Percentiles rank a stretch among this genome's conserved stretches.
Evolutionary conservation across 2,888 invertebrate genomes (phyloP).

Genomic region (Agonum fuliginosum): DNA sequence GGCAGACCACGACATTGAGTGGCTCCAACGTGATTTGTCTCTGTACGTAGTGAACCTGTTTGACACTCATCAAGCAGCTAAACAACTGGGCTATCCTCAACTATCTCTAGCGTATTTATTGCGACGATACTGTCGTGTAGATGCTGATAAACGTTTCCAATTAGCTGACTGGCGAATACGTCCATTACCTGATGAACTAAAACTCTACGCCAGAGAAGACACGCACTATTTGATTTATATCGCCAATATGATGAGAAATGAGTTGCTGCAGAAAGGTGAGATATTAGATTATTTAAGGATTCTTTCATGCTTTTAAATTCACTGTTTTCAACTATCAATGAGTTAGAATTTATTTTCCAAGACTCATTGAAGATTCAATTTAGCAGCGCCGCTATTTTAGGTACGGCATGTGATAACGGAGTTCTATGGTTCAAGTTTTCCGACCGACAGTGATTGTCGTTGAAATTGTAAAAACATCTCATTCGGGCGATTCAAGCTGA

Average conservation of each 20-base stretch:
- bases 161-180: conserved; percentile 96
- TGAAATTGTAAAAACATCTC: no score
- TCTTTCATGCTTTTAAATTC: no score
- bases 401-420: no score
- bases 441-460: no score
- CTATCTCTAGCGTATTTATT: conserved; percentile 88
- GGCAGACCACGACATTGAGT: conserved; percentile 88
- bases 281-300: not conserved
- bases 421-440: no score
- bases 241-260: conserved; percentile 86
- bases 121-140: conserved; percentile 84
- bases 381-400: no score
- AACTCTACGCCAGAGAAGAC: conserved; percentile 92
- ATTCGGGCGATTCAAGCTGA: no score
- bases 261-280: conserved; percentile 81
- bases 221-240: conserved; percentile 96
- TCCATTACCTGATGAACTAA: conserved; percentile 87
- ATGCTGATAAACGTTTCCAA: conserved; percentile 93
- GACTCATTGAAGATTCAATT: no score
- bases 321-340: no score
- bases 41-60: conserved; percentile 97
- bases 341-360: no score
- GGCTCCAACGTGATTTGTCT: conserved; percentile 97
- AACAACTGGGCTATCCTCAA: conserved; percentile 80
- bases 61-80: conserved; percentile 94